These are phyloP conservation scores for Unio delphinus DNA, from an alignment of 2,888 invertebrate genomes.

Conservation along the genomic window DNA sequence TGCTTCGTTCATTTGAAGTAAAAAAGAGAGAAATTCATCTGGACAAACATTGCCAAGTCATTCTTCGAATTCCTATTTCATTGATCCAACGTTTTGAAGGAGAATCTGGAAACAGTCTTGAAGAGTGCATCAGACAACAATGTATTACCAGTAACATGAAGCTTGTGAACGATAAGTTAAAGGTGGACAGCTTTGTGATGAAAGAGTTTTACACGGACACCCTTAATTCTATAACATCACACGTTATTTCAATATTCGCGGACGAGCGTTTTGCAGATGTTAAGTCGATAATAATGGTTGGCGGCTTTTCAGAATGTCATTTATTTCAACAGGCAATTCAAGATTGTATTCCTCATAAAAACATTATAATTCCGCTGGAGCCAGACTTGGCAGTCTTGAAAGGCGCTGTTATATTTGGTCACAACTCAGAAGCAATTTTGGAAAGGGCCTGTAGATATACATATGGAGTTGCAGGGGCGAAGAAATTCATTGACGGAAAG, in stretches of 20 bases:
- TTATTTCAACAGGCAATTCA: constrained; percentile 14
- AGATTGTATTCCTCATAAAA: not conserved
- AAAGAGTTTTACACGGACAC: constrained; percentile 8
- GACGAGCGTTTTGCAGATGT: constrained; percentile 8
- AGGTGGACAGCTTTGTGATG: constrained; percentile 16
- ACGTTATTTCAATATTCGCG: constrained; percentile 9
- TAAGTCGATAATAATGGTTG: constrained; percentile 21
- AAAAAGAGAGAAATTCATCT: constrained; percentile 40
- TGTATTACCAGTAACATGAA: constrained; percentile 13
- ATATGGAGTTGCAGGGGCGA: constrained; percentile 6
- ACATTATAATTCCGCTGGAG: constrained; percentile 16
- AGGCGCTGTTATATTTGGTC: constrained; percentile 21
- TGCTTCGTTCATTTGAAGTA: constrained; percentile 37
- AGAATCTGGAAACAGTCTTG: constrained; percentile 13
- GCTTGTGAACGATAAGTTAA: constrained; percentile 15
- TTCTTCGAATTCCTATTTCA: constrained; percentile 22
- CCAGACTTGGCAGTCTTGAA: constrained; percentile 16
- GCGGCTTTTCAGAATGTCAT: constrained; percentile 23
- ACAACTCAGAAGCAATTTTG: constrained; percentile 15
- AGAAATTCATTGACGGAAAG: too few relatives aligned
- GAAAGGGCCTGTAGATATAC: constrained; percentile 12
- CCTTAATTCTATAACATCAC: constrained; percentile 9
- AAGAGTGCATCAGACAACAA: constrained; percentile 14
- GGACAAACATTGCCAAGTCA: constrained; percentile 29
- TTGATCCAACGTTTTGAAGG: constrained; percentile 15